Evolutionary conservation across 2,888 invertebrate species (phyloP).

Genomic region (Drosophila paucipuncta): DNA sequence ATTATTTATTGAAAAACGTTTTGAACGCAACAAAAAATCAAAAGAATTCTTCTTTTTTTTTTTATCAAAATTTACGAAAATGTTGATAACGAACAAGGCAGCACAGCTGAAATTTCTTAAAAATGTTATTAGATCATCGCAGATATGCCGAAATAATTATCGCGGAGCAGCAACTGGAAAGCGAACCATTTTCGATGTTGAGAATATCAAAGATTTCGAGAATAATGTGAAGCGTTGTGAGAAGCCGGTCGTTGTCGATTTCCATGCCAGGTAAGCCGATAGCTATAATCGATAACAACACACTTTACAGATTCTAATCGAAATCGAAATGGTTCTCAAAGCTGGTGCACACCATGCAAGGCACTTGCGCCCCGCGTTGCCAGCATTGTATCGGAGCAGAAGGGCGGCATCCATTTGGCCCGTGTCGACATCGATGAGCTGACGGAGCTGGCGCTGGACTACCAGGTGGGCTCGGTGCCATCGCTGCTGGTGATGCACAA

Average conservation of each 20-base stretch:
- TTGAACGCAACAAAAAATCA: background rate
- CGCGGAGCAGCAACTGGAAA: background rate
- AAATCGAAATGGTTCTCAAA: conserved; percentile 80
- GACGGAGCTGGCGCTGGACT: conserved; percentile 94
- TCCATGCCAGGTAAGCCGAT: conserved; percentile 93
- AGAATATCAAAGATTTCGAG: conserved; percentile 95
- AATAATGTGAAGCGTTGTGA: conserved; percentile 94
- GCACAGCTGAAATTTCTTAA: conserved; percentile 4
- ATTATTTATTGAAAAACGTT: background rate
- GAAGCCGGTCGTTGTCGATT: conserved; percentile 96
- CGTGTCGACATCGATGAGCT: conserved; percentile 97
- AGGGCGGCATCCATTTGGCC: conserved; percentile 92
- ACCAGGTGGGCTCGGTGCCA: conserved; percentile 95
- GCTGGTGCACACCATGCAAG: conserved; percentile 98
- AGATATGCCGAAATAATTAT: conserved; percentile 2
- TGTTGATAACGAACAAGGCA: conserved; percentile 20
- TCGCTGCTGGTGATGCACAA: conserved; percentile 94
- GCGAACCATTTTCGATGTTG: conserved; percentile 91
- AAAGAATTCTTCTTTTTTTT: background rate
- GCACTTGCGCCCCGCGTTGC: conserved; percentile 95
- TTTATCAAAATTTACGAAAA: conserved; percentile 10
- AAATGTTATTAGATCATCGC: conserved; percentile 9
- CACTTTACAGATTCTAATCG: background rate
- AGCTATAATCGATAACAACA: background rate
- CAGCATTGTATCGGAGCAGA: conserved; percentile 91